Evolutionary conservation across 1,140 invertebrate species (phyloP).

Genomic region (Teleogryllus occipitalis): DNA sequence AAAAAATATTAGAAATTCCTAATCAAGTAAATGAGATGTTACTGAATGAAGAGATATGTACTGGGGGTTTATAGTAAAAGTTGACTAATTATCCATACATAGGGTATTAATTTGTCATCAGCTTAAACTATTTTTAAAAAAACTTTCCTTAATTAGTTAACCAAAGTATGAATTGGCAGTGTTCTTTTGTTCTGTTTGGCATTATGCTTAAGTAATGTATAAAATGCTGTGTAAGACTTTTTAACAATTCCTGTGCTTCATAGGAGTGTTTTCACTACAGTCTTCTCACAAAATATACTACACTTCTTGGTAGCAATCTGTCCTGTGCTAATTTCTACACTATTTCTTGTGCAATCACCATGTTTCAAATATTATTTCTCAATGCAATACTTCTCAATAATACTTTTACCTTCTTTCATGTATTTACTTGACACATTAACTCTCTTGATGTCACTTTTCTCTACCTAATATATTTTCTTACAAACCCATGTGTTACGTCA

Average conservation of each 20-base stretch:
- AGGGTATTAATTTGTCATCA: too few relatives aligned
- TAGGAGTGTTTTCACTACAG: slow-evolving; percentile 8
- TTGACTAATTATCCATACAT: too few relatives aligned
- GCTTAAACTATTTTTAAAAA: too few relatives aligned
- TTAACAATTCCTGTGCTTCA: background rate
- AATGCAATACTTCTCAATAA: background rate
- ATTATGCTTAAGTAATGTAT: background rate
- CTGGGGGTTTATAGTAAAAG: too few relatives aligned
- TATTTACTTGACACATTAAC: background rate
- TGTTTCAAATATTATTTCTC: too few relatives aligned
- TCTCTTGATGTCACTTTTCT: background rate
- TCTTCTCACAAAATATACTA: slow-evolving; percentile 6
- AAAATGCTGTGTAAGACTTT: background rate
- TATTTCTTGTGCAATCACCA: background rate
- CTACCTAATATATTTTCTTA: background rate
- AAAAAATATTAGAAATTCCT: too few relatives aligned
- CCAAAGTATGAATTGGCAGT: too few relatives aligned
- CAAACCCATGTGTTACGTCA: background rate
- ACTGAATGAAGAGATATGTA: too few relatives aligned
- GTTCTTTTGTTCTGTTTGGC: background rate
- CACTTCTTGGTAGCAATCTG: slow-evolving; percentile 20
- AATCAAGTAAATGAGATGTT: too few relatives aligned
- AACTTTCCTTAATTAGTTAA: too few relatives aligned
- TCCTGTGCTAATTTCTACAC: slow-evolving; percentile 11
- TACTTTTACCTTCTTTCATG: background rate